Percentiles rank a stretch among this genome's conserved stretches.
Conservation (phyloP, 2,797 vertebrate species). For the Sebastes elongatus region DNA sequence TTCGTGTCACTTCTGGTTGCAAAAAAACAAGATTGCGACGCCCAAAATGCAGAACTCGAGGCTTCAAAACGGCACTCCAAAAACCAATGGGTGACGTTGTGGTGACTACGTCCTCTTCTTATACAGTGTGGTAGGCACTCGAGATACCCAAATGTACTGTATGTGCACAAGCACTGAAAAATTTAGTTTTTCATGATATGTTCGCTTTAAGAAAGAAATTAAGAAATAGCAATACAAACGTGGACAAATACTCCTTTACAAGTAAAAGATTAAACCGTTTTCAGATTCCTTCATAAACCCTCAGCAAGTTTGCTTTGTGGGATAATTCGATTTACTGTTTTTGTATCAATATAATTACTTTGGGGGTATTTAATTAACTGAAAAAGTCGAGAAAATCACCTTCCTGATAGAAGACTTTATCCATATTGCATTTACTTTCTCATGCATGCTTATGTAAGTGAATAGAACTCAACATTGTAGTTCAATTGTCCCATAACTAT, state of each 20-base stretch:
- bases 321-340: neutral
- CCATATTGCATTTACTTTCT: neutral
- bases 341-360: neutral
- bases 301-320: neutral
- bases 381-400: neutral
- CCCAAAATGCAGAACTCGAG: too few species aligned
- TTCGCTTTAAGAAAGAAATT: neutral
- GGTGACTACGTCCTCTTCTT: too few species aligned
- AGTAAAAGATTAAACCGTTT: neutral
- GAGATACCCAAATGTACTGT: fast-evolving
- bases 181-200: too few species aligned
- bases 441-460: neutral
- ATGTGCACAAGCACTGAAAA: too few species aligned
- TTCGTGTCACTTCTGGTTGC: too few species aligned
- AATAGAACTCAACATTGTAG: neutral
- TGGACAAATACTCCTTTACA: neutral
- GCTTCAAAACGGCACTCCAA: too few species aligned
- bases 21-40: too few species aligned
- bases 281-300: too few species aligned
- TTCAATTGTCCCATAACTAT: neutral
- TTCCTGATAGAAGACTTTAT: neutral
- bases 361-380: neutral
- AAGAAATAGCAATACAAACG: neutral
- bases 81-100: too few species aligned
- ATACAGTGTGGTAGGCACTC: too few species aligned